Percentiles rank a stretch among this genome's conserved stretches.
Conservation (phyloP, 2,888 invertebrate species). For the Stramonita haemastoma region DNA sequence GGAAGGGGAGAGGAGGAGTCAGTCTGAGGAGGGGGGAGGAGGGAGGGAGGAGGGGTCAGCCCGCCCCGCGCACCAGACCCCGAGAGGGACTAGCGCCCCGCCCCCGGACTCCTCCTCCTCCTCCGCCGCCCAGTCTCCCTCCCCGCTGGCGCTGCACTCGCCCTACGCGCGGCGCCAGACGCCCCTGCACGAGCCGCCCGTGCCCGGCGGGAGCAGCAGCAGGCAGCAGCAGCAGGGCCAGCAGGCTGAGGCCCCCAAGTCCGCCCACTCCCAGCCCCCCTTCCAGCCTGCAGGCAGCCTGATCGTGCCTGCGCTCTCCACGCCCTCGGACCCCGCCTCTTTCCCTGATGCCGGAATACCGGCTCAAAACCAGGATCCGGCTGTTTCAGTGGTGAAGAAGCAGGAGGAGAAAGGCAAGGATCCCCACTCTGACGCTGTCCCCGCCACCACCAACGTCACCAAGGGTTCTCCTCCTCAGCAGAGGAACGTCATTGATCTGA, state of each 20-base stretch:
- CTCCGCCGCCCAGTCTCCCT: background rate
- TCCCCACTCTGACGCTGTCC: background rate
- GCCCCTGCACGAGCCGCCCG: slow-evolving; percentile 34
- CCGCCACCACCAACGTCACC: background rate
- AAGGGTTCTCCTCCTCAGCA: background rate
- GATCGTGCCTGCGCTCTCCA: slow-evolving; percentile 46
- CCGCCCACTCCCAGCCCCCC: slow-evolving; percentile 58
- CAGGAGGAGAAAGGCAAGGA: background rate
- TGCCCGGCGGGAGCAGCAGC: background rate
- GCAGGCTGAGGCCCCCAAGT: background rate
- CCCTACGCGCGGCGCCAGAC: slow-evolving; percentile 21
- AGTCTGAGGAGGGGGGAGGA: background rate
- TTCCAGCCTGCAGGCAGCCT: slow-evolving; percentile 59
- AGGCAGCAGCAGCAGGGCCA: background rate
- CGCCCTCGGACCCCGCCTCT: background rate
- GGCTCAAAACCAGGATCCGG: too few species aligned
- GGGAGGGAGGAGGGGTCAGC: background rate
- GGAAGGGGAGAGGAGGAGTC: background rate
- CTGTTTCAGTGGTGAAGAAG: too few species aligned
- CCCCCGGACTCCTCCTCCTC: background rate
- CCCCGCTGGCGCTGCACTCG: background rate
- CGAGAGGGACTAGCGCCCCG: background rate
- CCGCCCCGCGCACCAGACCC: slow-evolving; percentile 16
- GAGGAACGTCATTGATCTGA: slow-evolving; percentile 42
- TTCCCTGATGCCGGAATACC: too few species aligned